Percentiles rank a stretch among this genome's conserved stretches.
phyloP scores from a whole-genome alignment of 2,797 vertebrate species.

The Australoheros facetus region DNA sequence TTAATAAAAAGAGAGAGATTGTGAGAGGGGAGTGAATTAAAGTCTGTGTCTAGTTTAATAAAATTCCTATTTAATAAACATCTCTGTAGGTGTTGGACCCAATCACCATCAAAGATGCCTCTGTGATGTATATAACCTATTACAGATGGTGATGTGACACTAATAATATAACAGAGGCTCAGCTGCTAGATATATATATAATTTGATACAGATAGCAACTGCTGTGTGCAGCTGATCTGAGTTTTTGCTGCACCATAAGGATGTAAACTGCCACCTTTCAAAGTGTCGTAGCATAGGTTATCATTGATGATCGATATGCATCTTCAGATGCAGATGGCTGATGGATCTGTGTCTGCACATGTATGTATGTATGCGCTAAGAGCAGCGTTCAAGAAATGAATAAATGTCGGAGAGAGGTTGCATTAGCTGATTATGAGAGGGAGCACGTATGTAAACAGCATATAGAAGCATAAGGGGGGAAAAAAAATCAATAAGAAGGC shows the following conservation, averaged over 20 bases:
- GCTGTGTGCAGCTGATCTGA: conserved; percentile 33
- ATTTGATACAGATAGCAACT: conserved; percentile 53
- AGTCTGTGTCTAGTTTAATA: conserved; percentile 53
- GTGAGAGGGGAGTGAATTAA: conserved; percentile 44
- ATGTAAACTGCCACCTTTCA: conserved; percentile 50
- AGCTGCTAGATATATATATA: conserved; percentile 42
- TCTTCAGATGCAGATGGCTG: conserved; percentile 8
- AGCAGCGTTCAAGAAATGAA: conserved; percentile 10
- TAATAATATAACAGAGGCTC: conserved; percentile 59
- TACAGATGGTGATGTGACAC: conserved; percentile 67
- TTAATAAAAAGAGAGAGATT: conserved; percentile 6
- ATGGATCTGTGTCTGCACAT: conserved; percentile 1
- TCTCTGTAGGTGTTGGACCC: conserved; percentile 52
- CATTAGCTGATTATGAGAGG: conserved; percentile 33
- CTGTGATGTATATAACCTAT: conserved; percentile 48
- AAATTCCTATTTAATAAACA: conserved; percentile 58
- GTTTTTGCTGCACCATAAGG: conserved; percentile 12
- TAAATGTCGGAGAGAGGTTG: conserved; percentile 16
- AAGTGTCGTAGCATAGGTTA: conserved; percentile 14
- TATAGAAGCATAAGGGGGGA: conserved; percentile 29
- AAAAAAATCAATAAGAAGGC: conserved; percentile 24
- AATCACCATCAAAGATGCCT: conserved; percentile 60
- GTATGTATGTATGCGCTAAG: not conserved
- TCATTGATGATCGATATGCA: not conserved
- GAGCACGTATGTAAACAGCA: conserved; percentile 21